Evolutionary conservation across 1,140 invertebrate genomes (phyloP).

Genomic region (Heliothis virescens): DNA sequence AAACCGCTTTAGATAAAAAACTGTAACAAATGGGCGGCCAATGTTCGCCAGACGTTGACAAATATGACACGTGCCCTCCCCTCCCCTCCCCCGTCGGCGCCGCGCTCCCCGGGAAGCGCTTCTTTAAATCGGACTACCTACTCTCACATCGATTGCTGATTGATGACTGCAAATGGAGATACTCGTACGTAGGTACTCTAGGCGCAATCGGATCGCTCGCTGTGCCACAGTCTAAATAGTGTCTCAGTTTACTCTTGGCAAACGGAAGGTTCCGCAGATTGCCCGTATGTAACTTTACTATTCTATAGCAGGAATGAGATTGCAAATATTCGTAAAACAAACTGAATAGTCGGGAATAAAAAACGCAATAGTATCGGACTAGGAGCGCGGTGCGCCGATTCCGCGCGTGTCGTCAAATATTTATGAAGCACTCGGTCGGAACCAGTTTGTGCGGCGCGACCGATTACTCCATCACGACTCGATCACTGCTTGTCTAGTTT

Average conservation of each 20-base stretch:
- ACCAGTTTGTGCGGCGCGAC: background rate
- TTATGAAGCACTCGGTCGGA: constrained; percentile 55
- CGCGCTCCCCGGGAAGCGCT: constrained; percentile 29
- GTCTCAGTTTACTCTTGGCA: background rate
- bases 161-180: constrained; percentile 39
- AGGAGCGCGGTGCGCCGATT: background rate
- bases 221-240: background rate
- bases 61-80: background rate
- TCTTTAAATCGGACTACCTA: constrained; percentile 55
- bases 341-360: background rate
- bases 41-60: too few relatives aligned
- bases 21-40: too few relatives aligned
- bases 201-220: background rate
- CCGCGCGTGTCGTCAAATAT: constrained; percentile 54
- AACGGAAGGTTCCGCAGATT: background rate
- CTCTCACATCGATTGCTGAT: constrained; percentile 52
- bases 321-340: background rate
- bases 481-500: background rate
- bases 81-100: background rate
- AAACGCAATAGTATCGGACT: background rate
- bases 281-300: background rate
- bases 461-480: background rate
- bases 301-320: background rate
- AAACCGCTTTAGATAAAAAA: too few relatives aligned
- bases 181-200: background rate